Conservation (phyloP, 35 echinoderm and acorn worm species). For the Ptychodera flava region DNA sequence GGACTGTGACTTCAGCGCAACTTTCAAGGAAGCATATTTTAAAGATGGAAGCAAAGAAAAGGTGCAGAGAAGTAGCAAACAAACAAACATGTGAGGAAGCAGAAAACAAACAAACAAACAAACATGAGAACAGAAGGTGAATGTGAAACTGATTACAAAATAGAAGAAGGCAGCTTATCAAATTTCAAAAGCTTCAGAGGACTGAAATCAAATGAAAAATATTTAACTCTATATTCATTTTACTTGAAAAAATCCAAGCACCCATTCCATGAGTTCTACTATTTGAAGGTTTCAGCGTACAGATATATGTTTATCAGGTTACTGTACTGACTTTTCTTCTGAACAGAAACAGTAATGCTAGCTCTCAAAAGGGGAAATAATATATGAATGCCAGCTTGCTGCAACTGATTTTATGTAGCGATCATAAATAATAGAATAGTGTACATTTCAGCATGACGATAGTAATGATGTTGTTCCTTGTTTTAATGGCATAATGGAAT, state of each 20-base stretch:
- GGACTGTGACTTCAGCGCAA: too few relatives aligned
- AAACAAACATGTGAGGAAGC: too few relatives aligned
- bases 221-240: not conserved
- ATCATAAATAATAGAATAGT: too few relatives aligned
- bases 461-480: too few relatives aligned
- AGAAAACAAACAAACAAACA: conserved; percentile 2
- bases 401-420: too few relatives aligned
- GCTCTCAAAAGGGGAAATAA: too few relatives aligned
- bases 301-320: not conserved
- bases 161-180: not conserved
- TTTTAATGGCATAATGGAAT: too few relatives aligned
- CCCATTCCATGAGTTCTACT: not conserved
- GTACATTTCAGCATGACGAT: too few relatives aligned
- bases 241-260: not conserved
- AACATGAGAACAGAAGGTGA: not conserved
- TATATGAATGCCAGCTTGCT: too few relatives aligned
- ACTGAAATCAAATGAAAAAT: not conserved
- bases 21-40: too few relatives aligned
- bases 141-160: not conserved
- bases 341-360: too few relatives aligned
- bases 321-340: too few relatives aligned
- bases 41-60: not conserved
- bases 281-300: not conserved
- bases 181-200: not conserved
- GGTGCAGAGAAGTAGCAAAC: not conserved